A percentile compares a stretch with the other conserved stretches of the same genome.
phyloP scores from a whole-genome alignment of 2,113 vertebrate genomes.

The Chaetura pelagica region DNA sequence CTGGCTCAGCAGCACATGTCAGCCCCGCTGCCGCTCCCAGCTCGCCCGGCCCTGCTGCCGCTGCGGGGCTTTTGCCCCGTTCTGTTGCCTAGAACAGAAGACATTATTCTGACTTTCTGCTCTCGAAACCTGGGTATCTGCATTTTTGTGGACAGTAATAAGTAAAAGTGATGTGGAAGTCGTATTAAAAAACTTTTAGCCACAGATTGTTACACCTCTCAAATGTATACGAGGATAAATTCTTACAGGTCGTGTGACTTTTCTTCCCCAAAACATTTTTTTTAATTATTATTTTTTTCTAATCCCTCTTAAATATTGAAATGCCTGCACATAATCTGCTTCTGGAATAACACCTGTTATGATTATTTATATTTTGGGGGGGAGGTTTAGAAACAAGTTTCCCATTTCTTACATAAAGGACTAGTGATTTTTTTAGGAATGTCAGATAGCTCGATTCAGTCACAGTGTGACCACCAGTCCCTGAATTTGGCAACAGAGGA shows the following conservation, averaged over 20 bases:
- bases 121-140: background rate
- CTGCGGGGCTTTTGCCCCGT: background rate
- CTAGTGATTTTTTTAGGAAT: background rate
- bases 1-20: background rate
- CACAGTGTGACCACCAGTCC: background rate
- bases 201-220: background rate
- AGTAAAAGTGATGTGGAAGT: background rate
- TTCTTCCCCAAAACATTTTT: background rate
- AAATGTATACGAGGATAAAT: background rate
- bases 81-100: background rate
- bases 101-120: background rate
- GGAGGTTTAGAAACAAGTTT: background rate
- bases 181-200: background rate
- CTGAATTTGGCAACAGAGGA: background rate
- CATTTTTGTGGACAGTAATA: background rate
- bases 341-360: background rate
- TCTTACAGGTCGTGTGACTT: background rate
- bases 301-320: background rate
- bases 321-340: background rate
- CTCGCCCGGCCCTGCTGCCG: background rate
- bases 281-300: background rate
- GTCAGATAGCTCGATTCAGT: background rate
- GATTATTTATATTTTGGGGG: too few species aligned
- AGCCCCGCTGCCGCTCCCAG: background rate
- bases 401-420: background rate